A percentile compares a stretch with the other conserved stretches of the same genome.
phyloP scores from a whole-genome alignment of 23 tunicate genomes.

The Pegea sp. region DNA sequence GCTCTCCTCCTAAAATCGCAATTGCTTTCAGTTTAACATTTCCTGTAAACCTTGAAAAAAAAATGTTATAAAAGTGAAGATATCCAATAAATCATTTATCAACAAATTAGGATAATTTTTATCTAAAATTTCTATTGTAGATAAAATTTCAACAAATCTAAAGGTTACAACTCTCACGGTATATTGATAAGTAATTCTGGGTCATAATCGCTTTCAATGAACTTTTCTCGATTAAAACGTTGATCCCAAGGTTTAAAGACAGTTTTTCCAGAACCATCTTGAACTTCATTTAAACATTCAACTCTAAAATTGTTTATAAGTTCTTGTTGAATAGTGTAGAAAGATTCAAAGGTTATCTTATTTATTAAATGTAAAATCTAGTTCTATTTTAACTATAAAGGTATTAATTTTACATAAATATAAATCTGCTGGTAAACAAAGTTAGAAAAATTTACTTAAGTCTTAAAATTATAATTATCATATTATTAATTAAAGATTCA shows the following conservation, averaged over 20 bases:
- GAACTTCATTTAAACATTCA: conserved; percentile 62
- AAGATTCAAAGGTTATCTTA: too few species aligned
- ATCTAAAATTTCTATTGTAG: too few species aligned
- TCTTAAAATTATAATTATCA: too few species aligned
- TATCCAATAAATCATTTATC: background rate
- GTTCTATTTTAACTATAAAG: too few species aligned
- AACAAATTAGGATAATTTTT: background rate
- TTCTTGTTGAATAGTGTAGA: too few species aligned
- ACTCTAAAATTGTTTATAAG: conserved; percentile 4
- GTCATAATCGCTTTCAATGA: conserved; percentile 70
- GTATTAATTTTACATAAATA: too few species aligned
- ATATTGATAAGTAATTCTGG: conserved; percentile 88
- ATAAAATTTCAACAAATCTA: background rate
- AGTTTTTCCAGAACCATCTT: conserved; percentile 55
- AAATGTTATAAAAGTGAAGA: background rate
- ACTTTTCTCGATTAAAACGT: conserved; percentile 34
- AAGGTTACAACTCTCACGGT: too few species aligned
- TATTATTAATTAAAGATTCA: too few species aligned
- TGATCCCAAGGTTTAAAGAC: conserved; percentile 91
- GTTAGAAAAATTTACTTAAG: too few species aligned
- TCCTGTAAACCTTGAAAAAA: conserved; percentile 51
- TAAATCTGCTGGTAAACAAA: too few species aligned
- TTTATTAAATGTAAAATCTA: too few species aligned
- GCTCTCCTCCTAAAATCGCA: conserved; percentile 77
- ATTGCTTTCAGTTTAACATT: conserved; percentile 74